These are phyloP conservation scores for Blomia tropicalis DNA, from an alignment of 2,888 invertebrate species.

Conservation along the genomic window DNA sequence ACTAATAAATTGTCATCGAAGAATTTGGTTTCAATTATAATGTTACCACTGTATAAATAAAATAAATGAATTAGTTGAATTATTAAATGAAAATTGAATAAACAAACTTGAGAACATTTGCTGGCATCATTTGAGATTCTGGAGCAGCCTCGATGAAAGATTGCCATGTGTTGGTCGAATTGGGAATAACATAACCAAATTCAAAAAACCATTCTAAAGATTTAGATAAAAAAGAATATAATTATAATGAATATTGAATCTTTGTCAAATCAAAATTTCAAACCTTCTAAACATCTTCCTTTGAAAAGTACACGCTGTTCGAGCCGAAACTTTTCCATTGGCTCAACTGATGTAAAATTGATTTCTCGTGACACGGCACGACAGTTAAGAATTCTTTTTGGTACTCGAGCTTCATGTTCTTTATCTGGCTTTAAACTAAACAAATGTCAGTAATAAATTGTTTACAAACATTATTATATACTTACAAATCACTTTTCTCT, in stretches of 20 bases:
- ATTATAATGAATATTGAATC: not conserved
- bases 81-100: not conserved
- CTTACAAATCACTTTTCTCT: slow-evolving; percentile 74
- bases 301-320: slow-evolving; percentile 56
- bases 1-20: slow-evolving; percentile 85
- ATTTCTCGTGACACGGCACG: slow-evolving; percentile 45
- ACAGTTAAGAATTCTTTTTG: slow-evolving; percentile 87
- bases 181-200: slow-evolving; percentile 95
- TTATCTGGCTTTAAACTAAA: slow-evolving; percentile 53
- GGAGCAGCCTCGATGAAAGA: slow-evolving; percentile 96
- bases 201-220: slow-evolving; percentile 87
- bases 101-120: slow-evolving; percentile 78
- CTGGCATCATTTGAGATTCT: slow-evolving; percentile 99
- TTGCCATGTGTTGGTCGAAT: slow-evolving; percentile 98
- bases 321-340: slow-evolving; percentile 85
- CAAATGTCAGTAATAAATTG: not conserved
- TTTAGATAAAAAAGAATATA: not conserved
- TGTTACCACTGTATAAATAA: slow-evolving; percentile 62
- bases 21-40: slow-evolving; percentile 90
- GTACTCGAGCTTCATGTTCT: slow-evolving; percentile 92
- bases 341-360: slow-evolving; percentile 51
- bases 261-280: not conserved
- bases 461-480: slow-evolving; percentile 27
- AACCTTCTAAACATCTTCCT: slow-evolving; percentile 69
- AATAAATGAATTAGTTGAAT: slow-evolving; percentile 25